Conservation (phyloP, 2,797 vertebrate species). For the Lithobates sylvaticus region DNA sequence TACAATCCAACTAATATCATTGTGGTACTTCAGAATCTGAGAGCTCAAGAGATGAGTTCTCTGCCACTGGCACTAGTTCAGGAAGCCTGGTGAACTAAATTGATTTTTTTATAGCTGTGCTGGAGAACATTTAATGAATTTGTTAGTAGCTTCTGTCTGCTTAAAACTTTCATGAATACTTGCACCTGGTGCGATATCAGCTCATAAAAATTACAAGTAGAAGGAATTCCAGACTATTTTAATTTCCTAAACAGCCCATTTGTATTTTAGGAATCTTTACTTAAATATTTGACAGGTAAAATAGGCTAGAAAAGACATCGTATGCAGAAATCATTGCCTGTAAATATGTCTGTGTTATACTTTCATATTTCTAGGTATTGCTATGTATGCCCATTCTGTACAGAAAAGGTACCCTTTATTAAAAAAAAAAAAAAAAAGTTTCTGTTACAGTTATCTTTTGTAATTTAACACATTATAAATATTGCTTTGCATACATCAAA, state of each 20-base stretch:
- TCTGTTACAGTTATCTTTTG: too few species aligned
- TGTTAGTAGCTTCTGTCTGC: constrained; percentile 79
- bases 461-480: too few species aligned
- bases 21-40: constrained; percentile 60
- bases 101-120: constrained; percentile 84
- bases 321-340: background rate
- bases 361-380: background rate
- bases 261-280: constrained; percentile 29
- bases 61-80: constrained; percentile 76
- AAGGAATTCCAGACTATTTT: constrained; percentile 28
- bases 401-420: too few species aligned
- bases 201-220: constrained; percentile 57
- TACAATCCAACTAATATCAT: constrained; percentile 6
- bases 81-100: constrained; percentile 81
- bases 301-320: background rate
- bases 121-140: constrained; percentile 83
- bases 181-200: constrained; percentile 61
- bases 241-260: constrained; percentile 34
- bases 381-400: too few species aligned
- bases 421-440: too few species aligned
- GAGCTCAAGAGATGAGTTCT: constrained; percentile 65
- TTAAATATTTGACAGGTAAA: background rate
- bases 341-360: background rate
- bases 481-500: too few species aligned
- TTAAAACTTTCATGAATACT: constrained; percentile 71